Percentiles rank a stretch among this genome's conserved stretches.
phyloP scores from a whole-genome alignment of 2,797 vertebrate species.

The Sylvilagus floridanus region DNA sequence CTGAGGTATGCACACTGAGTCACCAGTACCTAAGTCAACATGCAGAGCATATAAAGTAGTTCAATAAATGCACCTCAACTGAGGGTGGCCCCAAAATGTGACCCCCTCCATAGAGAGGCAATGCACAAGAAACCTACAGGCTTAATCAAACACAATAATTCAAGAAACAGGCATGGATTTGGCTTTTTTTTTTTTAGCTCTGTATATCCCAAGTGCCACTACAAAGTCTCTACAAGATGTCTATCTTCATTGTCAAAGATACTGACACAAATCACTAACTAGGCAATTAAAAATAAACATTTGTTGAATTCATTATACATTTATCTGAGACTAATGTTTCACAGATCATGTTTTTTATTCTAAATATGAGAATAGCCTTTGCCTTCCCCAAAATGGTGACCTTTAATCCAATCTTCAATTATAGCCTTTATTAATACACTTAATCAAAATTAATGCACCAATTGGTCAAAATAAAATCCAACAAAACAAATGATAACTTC shows the following conservation, averaged over 20 bases:
- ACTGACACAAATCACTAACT: background rate
- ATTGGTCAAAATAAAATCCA: background rate
- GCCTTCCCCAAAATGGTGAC: constrained; percentile 39
- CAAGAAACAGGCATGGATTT: background rate
- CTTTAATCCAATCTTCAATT: constrained; percentile 3
- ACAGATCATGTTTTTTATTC: background rate
- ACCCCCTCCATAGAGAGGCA: background rate
- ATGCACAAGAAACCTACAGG: background rate
- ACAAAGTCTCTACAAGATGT: background rate
- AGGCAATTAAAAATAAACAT: background rate
- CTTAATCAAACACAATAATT: background rate
- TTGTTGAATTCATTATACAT: constrained; percentile 1
- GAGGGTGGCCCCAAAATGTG: background rate
- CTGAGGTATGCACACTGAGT: background rate
- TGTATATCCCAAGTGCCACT: background rate
- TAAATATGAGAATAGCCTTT: constrained; percentile 28
- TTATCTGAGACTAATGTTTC: constrained; percentile 2
- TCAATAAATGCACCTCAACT: background rate
- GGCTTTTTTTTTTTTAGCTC: background rate
- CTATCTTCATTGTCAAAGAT: background rate
- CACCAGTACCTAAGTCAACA: constrained; percentile 14
- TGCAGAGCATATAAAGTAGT: background rate
- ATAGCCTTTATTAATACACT: constrained; percentile 33
- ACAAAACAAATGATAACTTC: background rate
- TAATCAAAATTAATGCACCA: constrained; percentile 68